Percentiles rank a stretch among this genome's conserved stretches.
Evolutionary conservation across 2,888 invertebrate species (phyloP).

Genomic region (Formica aserva): DNA sequence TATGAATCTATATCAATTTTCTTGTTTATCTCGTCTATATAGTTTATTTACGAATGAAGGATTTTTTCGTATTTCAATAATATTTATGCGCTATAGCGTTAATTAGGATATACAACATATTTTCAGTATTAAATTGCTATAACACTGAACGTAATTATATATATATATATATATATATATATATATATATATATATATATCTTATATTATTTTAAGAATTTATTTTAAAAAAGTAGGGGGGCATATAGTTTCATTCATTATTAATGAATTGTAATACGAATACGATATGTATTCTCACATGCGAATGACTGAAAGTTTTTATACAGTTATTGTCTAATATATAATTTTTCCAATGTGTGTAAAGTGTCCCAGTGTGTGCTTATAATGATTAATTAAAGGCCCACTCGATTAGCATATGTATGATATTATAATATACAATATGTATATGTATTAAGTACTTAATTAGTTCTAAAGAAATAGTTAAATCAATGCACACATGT

Average conservation of each 20-base stretch:
- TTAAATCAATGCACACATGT: conserved; percentile 56
- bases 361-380: not conserved
- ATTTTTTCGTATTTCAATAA: conserved; percentile 52
- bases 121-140: conserved; percentile 66
- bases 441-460: conserved; percentile 52
- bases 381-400: conserved; percentile 2
- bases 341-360: not conserved
- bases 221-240: conserved; percentile 39
- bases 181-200: too few relatives aligned
- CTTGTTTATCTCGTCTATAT: conserved; percentile 45
- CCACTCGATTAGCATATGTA: conserved; percentile 17
- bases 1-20: conserved; percentile 10
- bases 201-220: conserved; percentile 40
- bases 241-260: not conserved
- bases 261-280: conserved; percentile 4
- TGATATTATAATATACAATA: conserved; percentile 23
- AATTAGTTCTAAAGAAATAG: conserved; percentile 58
- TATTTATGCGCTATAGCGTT: conserved; percentile 8
- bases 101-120: conserved; percentile 13
- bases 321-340: not conserved
- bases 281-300: conserved; percentile 37
- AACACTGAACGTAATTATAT: conserved; percentile 9
- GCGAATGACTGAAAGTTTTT: conserved; percentile 21
- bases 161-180: not conserved
- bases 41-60: conserved; percentile 58